Evolutionary conservation across 1,140 invertebrate species (phyloP).

Genomic region (Galendromus occidentalis): DNA sequence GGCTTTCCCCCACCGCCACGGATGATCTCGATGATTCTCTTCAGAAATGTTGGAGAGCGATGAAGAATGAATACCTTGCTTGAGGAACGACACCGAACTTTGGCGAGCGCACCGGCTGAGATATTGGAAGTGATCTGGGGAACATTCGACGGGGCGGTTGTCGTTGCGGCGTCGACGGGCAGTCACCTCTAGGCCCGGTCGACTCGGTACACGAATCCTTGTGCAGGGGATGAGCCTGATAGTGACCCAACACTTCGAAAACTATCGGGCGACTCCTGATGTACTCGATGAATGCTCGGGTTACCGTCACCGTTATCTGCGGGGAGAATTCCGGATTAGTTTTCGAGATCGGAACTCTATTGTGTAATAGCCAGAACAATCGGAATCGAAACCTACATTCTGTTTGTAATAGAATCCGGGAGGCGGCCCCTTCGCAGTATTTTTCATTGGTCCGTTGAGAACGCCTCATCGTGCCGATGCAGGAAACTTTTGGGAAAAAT

Average conservation of each 20-base stretch:
- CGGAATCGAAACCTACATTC: slow-evolving; percentile 50
- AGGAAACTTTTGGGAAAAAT: slow-evolving; percentile 54
- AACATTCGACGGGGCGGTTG: slow-evolving; percentile 72
- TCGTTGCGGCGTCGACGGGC: slow-evolving; percentile 25
- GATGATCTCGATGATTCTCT: no score
- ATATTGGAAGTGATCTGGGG: slow-evolving; percentile 79
- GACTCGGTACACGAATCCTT: slow-evolving; percentile 39
- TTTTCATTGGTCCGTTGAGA: slow-evolving; percentile 97
- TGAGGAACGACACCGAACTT: slow-evolving; percentile 52
- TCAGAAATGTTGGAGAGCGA: background rate
- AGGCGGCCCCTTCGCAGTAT: slow-evolving; percentile 74
- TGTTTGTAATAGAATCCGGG: slow-evolving; percentile 94
- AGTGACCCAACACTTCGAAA: slow-evolving; percentile 97
- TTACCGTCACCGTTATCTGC: slow-evolving; percentile 90
- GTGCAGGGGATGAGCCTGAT: slow-evolving; percentile 79
- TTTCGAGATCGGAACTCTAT: no score
- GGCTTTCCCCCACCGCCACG: no score
- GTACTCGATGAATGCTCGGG: slow-evolving; percentile 91
- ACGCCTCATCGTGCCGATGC: slow-evolving; percentile 92
- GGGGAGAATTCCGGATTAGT: background rate
- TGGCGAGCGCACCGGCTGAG: slow-evolving; percentile 69
- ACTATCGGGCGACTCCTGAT: slow-evolving; percentile 89
- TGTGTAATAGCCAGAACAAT: no score
- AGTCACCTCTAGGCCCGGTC: background rate
- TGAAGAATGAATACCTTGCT: slow-evolving; percentile 36